Evolutionary conservation across 2,888 invertebrate genomes (phyloP).

Genomic region (Tuberolachnus salignus): DNA sequence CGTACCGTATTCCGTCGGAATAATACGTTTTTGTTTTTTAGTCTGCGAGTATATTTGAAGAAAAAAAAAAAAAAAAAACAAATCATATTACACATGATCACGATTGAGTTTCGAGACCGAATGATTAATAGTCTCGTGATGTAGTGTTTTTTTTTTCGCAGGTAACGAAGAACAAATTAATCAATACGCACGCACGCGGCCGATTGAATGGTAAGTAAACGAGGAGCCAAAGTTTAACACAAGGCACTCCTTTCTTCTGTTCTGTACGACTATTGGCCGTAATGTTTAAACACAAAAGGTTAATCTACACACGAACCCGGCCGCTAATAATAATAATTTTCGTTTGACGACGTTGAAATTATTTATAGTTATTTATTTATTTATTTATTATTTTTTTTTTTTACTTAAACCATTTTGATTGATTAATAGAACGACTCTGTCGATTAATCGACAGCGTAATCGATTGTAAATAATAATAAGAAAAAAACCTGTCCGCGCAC

Average conservation of each 20-base stretch:
- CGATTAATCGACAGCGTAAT: slow-evolving; percentile 29
- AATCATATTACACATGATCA: neutral
- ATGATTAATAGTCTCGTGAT: slow-evolving; percentile 15
- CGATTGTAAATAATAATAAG: slow-evolving; percentile 18
- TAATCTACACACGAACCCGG: slow-evolving; percentile 5
- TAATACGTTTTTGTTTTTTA: neutral
- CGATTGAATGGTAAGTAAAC: neutral
- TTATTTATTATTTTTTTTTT: neutral
- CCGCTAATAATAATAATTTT: slow-evolving; percentile 27
- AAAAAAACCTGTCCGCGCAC: slow-evolving; percentile 7
- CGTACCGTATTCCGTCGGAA: neutral
- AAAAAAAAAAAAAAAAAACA: too few species aligned
- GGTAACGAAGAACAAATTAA: slow-evolving; percentile 30
- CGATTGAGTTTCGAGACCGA: slow-evolving; percentile 21
- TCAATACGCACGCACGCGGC: neutral
- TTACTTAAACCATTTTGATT: neutral
- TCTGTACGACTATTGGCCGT: neutral
- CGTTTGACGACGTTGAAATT: slow-evolving; percentile 7
- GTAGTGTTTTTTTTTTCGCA: slow-evolving; percentile 24
- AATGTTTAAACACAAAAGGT: slow-evolving; percentile 41
- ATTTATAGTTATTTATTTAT: slow-evolving; percentile 10
- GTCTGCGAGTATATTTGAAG: too few species aligned
- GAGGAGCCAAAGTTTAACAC: slow-evolving; percentile 18
- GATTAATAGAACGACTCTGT: slow-evolving; percentile 30
- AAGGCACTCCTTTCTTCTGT: neutral